Conservation (phyloP, 2,888 invertebrate genomes). For the Oscheius myriophilus region DNA sequence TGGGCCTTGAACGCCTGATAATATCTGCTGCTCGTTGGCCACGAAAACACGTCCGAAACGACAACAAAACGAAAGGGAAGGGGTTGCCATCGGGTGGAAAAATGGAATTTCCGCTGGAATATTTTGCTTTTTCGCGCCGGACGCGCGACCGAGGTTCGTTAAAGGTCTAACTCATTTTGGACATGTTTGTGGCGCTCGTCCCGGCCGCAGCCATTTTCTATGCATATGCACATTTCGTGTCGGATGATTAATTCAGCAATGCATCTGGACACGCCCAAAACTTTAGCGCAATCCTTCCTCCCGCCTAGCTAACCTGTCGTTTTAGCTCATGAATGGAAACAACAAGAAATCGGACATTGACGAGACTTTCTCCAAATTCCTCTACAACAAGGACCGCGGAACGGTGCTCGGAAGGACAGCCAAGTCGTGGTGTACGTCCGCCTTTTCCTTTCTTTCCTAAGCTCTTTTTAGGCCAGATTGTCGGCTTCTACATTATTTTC, state of each 20-base stretch:
- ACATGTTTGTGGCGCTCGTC: neutral
- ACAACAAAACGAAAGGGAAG: too few relatives aligned
- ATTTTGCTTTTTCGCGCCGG: too few relatives aligned
- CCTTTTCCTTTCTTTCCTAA: neutral
- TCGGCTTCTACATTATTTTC: slow-evolving; percentile 94
- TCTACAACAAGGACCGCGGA: slow-evolving; percentile 66
- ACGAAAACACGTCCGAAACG: too few relatives aligned
- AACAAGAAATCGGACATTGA: slow-evolving; percentile 42
- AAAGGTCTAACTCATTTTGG: too few relatives aligned
- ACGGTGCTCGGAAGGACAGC: slow-evolving; percentile 67
- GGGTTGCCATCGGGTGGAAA: too few relatives aligned
- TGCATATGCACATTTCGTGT: slow-evolving; percentile 29
- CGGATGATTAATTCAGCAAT: slow-evolving; percentile 24
- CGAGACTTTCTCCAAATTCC: slow-evolving; percentile 59
- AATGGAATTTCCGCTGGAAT: too few relatives aligned
- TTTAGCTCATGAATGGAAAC: slow-evolving; percentile 68
- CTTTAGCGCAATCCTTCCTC: slow-evolving; percentile 1
- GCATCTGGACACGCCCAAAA: slow-evolving; percentile 15
- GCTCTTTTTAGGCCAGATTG: slow-evolving; percentile 85
- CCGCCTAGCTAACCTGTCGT: slow-evolving; percentile 7
- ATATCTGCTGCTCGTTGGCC: slow-evolving; percentile 1
- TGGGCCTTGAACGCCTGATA: slow-evolving; percentile 10
- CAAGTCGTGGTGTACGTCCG: slow-evolving; percentile 65
- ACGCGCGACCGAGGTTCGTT: too few relatives aligned
- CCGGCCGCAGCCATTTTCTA: slow-evolving; percentile 19